These are phyloP conservation scores for Cyprinella venusta DNA, from an alignment of 2,797 vertebrate species.

Conservation along the genomic window DNA sequence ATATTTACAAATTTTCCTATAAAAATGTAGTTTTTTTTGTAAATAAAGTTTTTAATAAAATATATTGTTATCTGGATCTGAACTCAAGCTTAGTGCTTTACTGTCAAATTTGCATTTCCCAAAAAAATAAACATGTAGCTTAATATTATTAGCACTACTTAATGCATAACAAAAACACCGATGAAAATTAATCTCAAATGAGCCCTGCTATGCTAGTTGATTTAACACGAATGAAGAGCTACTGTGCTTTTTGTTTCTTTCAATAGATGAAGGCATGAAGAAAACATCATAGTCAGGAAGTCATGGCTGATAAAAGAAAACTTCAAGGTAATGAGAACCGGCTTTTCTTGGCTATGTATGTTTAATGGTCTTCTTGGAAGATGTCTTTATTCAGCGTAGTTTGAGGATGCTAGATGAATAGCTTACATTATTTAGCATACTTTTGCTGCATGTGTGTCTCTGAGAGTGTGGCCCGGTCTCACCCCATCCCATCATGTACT, in stretches of 20 bases:
- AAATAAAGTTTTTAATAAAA: not conserved
- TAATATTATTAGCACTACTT: not conserved
- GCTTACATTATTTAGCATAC: not conserved
- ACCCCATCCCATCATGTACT: not conserved
- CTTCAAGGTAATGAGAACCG: conserved; percentile 82
- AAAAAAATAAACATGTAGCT: not conserved
- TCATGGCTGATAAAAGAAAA: conserved; percentile 98
- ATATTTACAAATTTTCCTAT: not conserved
- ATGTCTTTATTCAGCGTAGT: not conserved
- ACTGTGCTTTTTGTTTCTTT: not conserved
- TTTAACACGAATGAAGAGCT: not conserved
- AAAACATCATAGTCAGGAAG: conserved; percentile 86
- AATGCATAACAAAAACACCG: not conserved
- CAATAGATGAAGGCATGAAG: conserved; percentile 91
- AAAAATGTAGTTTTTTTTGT: too few relatives aligned
- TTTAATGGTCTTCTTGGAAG: not conserved
- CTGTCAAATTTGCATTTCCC: not conserved
- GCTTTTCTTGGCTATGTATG: not conserved
- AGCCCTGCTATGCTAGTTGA: not conserved
- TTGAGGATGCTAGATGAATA: not conserved
- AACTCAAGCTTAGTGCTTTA: not conserved
- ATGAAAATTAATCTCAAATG: not conserved
- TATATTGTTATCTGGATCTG: not conserved
- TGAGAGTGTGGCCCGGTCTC: not conserved
- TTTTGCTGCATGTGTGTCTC: not conserved